A percentile compares a stretch with the other conserved stretches of the same genome.
phyloP scores from a whole-genome alignment of 2,113 vertebrate genomes.

The Chlorocebus sabaeus region DNA sequence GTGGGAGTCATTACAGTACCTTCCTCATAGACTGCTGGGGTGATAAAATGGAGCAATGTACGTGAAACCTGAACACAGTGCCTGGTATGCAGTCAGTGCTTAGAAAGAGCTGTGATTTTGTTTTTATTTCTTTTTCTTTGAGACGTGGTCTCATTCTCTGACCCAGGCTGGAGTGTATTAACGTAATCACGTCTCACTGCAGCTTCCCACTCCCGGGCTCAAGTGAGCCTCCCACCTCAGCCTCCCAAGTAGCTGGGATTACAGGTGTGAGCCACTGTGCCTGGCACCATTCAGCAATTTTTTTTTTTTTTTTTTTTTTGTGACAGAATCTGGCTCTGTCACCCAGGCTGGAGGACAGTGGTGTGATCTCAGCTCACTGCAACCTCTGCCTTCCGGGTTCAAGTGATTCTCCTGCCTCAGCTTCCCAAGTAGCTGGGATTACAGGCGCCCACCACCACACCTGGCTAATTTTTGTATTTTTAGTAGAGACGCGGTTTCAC shows the following conservation, averaged over 20 bases:
- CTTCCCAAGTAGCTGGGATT: too few species aligned
- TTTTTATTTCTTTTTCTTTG: background rate
- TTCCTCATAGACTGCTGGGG: background rate
- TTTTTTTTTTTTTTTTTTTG: background rate
- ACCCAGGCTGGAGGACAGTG: background rate
- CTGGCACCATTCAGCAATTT: too few species aligned
- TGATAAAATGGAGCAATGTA: rapidly evolving
- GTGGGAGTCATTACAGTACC: background rate
- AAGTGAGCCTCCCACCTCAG: background rate
- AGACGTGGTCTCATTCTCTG: background rate
- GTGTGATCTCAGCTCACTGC: background rate
- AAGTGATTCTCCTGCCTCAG: too few species aligned
- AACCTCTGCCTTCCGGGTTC: background rate
- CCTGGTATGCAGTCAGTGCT: background rate
- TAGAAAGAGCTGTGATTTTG: background rate
- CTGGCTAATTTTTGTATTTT: too few species aligned
- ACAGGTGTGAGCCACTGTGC: background rate
- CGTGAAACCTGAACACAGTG: background rate
- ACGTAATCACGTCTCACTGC: background rate
- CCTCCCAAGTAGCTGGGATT: background rate
- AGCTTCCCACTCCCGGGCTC: background rate
- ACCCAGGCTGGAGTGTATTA: background rate
- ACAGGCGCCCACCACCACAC: too few species aligned
- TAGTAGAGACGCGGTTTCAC: too few species aligned
- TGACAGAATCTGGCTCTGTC: background rate